phyloP scores from a whole-genome alignment of 2,797 vertebrate species.

The Gobionotothen gibberifrons region DNA sequence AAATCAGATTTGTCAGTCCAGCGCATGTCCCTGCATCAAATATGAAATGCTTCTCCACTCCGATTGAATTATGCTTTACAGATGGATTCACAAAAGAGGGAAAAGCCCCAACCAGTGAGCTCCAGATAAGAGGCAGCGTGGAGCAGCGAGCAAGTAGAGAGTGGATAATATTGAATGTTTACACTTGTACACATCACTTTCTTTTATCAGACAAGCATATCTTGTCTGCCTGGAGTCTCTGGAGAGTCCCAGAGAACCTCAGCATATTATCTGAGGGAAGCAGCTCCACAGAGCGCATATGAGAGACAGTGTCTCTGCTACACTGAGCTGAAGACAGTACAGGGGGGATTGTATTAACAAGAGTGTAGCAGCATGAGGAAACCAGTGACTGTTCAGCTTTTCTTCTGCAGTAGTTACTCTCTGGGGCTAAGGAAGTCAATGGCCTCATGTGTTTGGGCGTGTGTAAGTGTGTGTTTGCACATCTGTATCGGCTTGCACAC shows the following conservation, averaged over 20 bases:
- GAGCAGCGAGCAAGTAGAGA: constrained; percentile 42
- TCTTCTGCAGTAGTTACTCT: constrained; percentile 51
- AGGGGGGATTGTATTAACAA: constrained; percentile 50
- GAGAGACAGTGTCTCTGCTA: constrained; percentile 52
- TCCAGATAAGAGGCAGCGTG: constrained; percentile 45
- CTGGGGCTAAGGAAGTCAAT: constrained; percentile 42
- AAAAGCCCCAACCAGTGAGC: constrained; percentile 48
- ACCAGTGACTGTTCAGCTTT: constrained; percentile 49
- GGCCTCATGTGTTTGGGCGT: constrained; percentile 12
- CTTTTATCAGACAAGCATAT: constrained; percentile 79
- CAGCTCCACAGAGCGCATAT: constrained; percentile 60
- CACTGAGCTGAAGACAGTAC: constrained; percentile 41
- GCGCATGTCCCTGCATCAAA: constrained; percentile 50
- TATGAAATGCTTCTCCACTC: constrained; percentile 51
- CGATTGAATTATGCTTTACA: constrained; percentile 60
- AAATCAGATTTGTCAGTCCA: constrained; percentile 39
- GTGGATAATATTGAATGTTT: constrained; percentile 75
- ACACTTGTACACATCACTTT: constrained; percentile 76
- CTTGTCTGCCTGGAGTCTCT: constrained; percentile 71
- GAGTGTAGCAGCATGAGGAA: constrained; percentile 49
- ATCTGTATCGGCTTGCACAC: not conserved
- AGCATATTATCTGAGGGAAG: constrained; percentile 80
- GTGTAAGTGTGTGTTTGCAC: not conserved
- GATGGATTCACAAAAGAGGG: constrained; percentile 54
- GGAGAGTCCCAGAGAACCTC: constrained; percentile 61